A percentile compares a stretch with the other conserved stretches of the same genome.
Evolutionary conservation across 2,888 invertebrate genomes (phyloP).

Genomic region (Glyphotaelius pellucidus): DNA sequence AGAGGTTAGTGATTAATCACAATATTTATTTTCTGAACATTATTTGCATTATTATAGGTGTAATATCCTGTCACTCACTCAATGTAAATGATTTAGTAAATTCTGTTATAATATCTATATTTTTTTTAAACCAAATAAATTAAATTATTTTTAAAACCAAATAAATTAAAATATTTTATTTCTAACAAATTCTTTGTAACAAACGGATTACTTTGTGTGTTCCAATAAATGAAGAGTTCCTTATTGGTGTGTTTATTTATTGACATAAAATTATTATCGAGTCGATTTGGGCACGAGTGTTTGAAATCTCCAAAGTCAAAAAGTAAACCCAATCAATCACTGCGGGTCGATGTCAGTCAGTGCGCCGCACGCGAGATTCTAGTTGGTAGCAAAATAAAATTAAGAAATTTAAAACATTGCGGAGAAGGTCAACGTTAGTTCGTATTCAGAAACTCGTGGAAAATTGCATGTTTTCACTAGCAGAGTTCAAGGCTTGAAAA

Average conservation of each 20-base stretch:
- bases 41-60: background rate
- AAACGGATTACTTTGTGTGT: background rate
- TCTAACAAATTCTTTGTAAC: background rate
- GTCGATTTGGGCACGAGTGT: background rate
- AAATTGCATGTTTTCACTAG: background rate
- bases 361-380: constrained; percentile 53
- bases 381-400: constrained; percentile 22
- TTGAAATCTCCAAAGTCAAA: constrained; percentile 44
- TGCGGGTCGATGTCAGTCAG: constrained; percentile 51
- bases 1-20: too few relatives aligned
- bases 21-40: background rate
- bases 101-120: background rate
- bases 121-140: too few relatives aligned
- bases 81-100: background rate
- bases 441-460: constrained; percentile 9
- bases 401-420: constrained; percentile 46
- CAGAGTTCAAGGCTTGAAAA: background rate
- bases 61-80: background rate
- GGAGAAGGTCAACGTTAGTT: constrained; percentile 40
- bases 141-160: too few relatives aligned
- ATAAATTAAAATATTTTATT: too few relatives aligned
- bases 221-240: background rate
- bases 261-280: background rate
- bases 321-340: constrained; percentile 59
- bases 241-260: background rate